These are phyloP conservation scores for Naso thynnoides DNA, from an alignment of 2,797 vertebrate species.

Conservation along the genomic window DNA sequence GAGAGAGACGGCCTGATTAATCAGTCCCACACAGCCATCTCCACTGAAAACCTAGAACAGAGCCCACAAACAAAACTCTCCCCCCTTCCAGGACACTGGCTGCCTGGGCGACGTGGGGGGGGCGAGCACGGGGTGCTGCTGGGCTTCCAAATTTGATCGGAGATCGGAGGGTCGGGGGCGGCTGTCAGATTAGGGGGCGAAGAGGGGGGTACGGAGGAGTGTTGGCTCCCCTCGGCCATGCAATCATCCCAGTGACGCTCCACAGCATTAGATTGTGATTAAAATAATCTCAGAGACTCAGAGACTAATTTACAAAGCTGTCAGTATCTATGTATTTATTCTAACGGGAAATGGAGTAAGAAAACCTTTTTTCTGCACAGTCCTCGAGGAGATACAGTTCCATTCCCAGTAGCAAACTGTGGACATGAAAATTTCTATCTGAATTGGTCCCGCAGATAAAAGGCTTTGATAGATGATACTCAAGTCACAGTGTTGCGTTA, in stretches of 20 bases:
- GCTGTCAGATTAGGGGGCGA: slow-evolving; percentile 73
- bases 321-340: slow-evolving; percentile 5
- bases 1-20: slow-evolving; percentile 83
- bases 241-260: slow-evolving; percentile 65
- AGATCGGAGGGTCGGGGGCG: slow-evolving; percentile 69
- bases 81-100: slow-evolving; percentile 75
- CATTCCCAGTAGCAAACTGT: slow-evolving; percentile 23
- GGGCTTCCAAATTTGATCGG: slow-evolving; percentile 80
- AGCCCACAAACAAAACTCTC: slow-evolving; percentile 69
- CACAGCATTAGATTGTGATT: slow-evolving; percentile 38
- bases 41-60: slow-evolving; percentile 75
- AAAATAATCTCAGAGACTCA: slow-evolving; percentile 26
- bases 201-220: slow-evolving; percentile 73
- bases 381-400: slow-evolving; percentile 38
- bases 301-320: slow-evolving; percentile 11
- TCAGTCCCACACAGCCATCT: slow-evolving; percentile 76
- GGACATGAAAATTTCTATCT: background rate
- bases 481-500: slow-evolving; percentile 53
- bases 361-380: slow-evolving; percentile 1
- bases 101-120: slow-evolving; percentile 65
- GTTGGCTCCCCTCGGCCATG: slow-evolving; percentile 66
- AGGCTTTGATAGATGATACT: slow-evolving; percentile 1
- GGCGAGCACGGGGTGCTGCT: slow-evolving; percentile 65
- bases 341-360: slow-evolving; percentile 23
- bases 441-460: slow-evolving; percentile 32